Percentiles rank a stretch among this genome's conserved stretches.
phyloP scores from a whole-genome alignment of 2,888 invertebrate genomes.

The Parnassius apollo region DNA sequence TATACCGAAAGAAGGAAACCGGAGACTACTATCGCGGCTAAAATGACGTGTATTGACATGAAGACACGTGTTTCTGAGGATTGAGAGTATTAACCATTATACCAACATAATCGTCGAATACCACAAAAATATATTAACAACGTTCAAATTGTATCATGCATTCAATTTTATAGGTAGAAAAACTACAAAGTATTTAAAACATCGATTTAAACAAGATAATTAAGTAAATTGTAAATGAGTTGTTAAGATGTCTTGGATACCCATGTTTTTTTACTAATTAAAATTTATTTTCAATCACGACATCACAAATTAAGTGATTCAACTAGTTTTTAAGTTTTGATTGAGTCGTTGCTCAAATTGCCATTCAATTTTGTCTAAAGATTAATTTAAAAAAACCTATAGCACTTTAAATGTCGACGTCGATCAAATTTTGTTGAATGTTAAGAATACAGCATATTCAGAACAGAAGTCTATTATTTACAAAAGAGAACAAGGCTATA shows the following conservation, averaged over 20 bases:
- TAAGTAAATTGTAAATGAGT: no score
- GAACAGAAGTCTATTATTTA: conserved; percentile 20
- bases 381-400: conserved; percentile 6
- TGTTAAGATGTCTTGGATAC: not conserved
- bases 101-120: no score
- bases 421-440: conserved; percentile 5
- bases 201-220: no score
- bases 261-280: not conserved
- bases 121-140: no score
- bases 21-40: not conserved
- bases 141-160: no score
- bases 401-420: not conserved
- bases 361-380: conserved; percentile 1
- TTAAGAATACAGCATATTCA: conserved; percentile 8
- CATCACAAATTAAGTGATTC: not conserved
- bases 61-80: not conserved
- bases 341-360: not conserved
- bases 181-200: no score
- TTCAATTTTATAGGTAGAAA: no score
- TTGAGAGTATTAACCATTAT: not conserved
- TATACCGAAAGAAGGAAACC: not conserved
- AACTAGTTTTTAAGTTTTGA: not conserved
- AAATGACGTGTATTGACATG: not conserved
- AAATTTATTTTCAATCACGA: not conserved
- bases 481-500: conserved; percentile 23